Base-by-base conservation (phyloP, 2,888 invertebrate species). In the Mythimna albipuncta region DNA sequence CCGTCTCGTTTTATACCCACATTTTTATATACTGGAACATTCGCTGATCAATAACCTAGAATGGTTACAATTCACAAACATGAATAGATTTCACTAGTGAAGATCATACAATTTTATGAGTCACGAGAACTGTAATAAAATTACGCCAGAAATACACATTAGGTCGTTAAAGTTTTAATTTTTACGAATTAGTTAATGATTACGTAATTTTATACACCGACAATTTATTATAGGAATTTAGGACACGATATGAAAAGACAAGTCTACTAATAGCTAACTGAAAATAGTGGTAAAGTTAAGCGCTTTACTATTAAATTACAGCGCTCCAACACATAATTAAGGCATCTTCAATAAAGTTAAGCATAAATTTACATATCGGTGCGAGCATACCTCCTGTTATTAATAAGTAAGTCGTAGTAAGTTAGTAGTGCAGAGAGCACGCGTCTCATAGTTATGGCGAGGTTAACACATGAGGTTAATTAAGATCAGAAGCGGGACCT, bases 401-500 rank as follows among this genome's bases (percentile, higher is more conserved):
- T 93, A 93, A 92, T 93, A 93, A 91, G 92, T 90, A 89, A 90
- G 91, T 90, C 86, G 86, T 86, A 90, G 88, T 89, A 89, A 93
- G 90, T 91, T 89, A 87, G 87, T 82, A 85, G 88, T 88, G 89
- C 87, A 88, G 86, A 86, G 89, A 90, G 89, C 89, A 88, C 90
- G 90, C 91, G 91, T 88, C 91, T 91, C 92, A 90, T 91, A 93
- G 93, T 92, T 92, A 92, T 91, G 90, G 93, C 92, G 92, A 91
- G 94, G 93, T 94, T 94, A 94, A 94, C 94, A 94, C 93, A 93
- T 93, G 93, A 94, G 95, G 95, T 95, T 95, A 95, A 96, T 95
- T 95, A 95, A 95, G 94, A 95, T 94, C 93, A 91, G 92, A 92
- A 89, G 91, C 92, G 93, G 87, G 90, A 92, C 92, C 93, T 92